Percentiles rank a stretch among this genome's conserved stretches.
phyloP scores from a whole-genome alignment of 2,797 vertebrate species.

The Vultur gryphus region DNA sequence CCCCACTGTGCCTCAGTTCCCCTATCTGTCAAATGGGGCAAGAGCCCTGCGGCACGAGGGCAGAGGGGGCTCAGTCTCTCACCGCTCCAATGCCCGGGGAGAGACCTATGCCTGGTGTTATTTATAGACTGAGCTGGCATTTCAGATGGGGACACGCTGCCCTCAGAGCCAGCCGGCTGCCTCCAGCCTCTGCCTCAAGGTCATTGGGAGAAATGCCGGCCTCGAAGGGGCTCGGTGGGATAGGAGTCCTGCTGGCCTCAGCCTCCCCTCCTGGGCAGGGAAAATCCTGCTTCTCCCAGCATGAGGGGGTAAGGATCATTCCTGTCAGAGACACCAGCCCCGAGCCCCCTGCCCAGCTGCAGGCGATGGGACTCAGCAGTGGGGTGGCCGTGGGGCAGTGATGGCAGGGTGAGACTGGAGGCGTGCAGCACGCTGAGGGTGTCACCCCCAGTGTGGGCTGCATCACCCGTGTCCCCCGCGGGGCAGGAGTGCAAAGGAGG shows the following conservation, averaged over 20 bases:
- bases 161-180: not conserved
- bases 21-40: not conserved
- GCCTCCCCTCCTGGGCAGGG: not conserved
- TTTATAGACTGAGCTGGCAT: not conserved
- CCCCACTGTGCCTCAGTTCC: not conserved
- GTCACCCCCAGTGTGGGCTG: not conserved
- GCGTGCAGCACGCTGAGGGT: fast-evolving
- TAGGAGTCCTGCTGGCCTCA: not conserved
- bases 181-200: not conserved
- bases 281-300: not conserved
- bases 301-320: fast-evolving
- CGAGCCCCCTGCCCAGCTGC: fast-evolving
- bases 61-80: not conserved
- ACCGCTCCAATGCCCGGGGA: fast-evolving
- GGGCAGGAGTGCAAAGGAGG: not conserved
- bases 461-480: not conserved
- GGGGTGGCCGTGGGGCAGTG: fast-evolving
- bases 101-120: not conserved
- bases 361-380: not conserved
- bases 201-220: not conserved
- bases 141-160: not conserved
- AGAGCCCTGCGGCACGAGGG: not conserved
- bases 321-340: not conserved
- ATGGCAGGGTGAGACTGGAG: fast-evolving
- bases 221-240: fast-evolving